Base-by-base conservation (phyloP, 2,113 vertebrate species). In the Paramisgurnus dabryanus region DNA sequence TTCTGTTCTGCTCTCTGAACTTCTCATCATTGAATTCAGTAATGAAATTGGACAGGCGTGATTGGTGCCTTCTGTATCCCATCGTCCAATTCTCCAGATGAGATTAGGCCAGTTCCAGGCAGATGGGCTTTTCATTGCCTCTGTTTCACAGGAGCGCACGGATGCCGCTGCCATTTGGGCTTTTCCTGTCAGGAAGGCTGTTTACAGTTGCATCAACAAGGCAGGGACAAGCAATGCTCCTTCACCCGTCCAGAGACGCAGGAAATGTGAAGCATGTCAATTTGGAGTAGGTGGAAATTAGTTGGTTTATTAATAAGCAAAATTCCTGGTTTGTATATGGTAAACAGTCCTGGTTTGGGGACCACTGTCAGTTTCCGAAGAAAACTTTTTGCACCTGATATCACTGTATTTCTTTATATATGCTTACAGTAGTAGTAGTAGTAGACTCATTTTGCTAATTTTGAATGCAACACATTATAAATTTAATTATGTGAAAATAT, bases 281-380 rank as follows among this genome's bases (percentile, higher is more conserved):
- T 68, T 45, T 67, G 13, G 85, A 92, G 90, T 88, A 87, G 89
- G 91, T 90, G 89, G 89, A 89, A 76, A 93, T 94, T 90, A 93
- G 89, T 88, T 89, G 89, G 90, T 89, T 86, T 7, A 78, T 87
- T 91, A 92, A 84, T 78, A 50, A 82, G 87, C 85, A 86, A 89
- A 89, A 90, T 22, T 22, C 22, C 22, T 22, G 22, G 22, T 22
- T 22, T 22, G 22, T 22, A 22, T 22, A 22, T 22, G 22, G 22
- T 22, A 22, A 22, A 22, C 22, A 22, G 64, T 82, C 82, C 85
- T 82, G 85, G 82, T 84, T 84, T 83, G 83, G 49, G 11, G 10
- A 53, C 91, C 92, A 91, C 92, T 92, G 91, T 85, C 87, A 80
- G 84, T 77, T 86, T 82, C 89, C 27, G 1, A 34, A 34, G 3